A percentile compares a stretch with the other conserved stretches of the same genome.
Conservation (phyloP, 64 coral and sea anemone genomes). For the Porites lutea region DNA sequence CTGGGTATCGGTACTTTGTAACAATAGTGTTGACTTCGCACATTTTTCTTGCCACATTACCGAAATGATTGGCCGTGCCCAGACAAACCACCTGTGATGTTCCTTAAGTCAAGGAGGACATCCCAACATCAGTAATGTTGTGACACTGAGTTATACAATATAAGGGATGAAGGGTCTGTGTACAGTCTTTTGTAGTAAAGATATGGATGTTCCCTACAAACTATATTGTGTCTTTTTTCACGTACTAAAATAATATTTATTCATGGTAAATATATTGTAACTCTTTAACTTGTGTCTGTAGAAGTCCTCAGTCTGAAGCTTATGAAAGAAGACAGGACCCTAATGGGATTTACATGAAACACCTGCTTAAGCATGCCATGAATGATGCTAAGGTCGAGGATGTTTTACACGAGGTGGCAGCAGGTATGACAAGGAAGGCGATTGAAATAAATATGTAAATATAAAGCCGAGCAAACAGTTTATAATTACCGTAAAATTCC, state of each 20-base stretch:
- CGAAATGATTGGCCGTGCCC: too few relatives aligned
- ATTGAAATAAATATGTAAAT: neutral
- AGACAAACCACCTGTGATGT: too few relatives aligned
- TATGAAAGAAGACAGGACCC: slow-evolving; percentile 84
- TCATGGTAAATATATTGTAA: neutral
- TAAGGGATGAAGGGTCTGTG: too few relatives aligned
- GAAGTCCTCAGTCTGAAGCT: slow-evolving; percentile 83
- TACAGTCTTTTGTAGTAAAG: too few relatives aligned
- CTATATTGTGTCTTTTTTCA: neutral
- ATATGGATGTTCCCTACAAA: too few relatives aligned
- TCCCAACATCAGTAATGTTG: too few relatives aligned
- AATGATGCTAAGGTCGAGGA: slow-evolving; percentile 92
- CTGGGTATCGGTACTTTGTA: too few relatives aligned
- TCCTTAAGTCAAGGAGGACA: too few relatives aligned
- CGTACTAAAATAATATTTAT: neutral
- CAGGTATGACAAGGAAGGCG: slow-evolving; percentile 40
- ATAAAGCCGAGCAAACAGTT: neutral
- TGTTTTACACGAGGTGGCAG: slow-evolving; percentile 74
- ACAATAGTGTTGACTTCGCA: too few relatives aligned
- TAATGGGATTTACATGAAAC: slow-evolving; percentile 97
- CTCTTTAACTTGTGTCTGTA: neutral
- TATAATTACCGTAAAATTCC: too few relatives aligned
- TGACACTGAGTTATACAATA: too few relatives aligned
- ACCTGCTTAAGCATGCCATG: slow-evolving; percentile 72
- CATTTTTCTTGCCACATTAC: too few relatives aligned